These are phyloP conservation scores for Amblyraja radiata DNA, from an alignment of 2,797 vertebrate genomes.

Conservation along the genomic window DNA sequence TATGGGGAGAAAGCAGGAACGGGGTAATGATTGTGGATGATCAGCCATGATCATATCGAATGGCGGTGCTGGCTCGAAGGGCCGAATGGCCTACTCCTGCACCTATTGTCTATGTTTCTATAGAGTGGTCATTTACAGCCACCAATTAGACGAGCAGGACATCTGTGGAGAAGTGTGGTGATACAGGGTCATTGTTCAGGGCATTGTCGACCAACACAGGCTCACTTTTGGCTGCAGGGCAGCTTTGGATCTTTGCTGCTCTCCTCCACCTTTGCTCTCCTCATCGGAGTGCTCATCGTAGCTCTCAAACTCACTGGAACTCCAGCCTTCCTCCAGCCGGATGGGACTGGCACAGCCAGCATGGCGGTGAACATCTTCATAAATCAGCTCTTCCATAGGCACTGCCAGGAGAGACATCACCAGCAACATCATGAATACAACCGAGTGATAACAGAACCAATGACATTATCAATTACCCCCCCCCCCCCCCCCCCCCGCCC, in stretches of 20 bases:
- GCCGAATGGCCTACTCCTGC: too few species aligned
- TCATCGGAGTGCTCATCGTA: slow-evolving; percentile 85
- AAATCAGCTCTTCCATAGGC: slow-evolving; percentile 60
- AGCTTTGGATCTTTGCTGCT: slow-evolving; percentile 50
- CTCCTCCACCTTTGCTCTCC: slow-evolving; percentile 56
- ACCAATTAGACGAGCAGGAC: too few species aligned
- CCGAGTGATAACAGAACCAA: neutral
- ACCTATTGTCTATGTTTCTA: too few species aligned
- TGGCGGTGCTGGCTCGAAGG: too few species aligned
- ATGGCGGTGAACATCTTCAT: slow-evolving; percentile 69
- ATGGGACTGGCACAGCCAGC: slow-evolving; percentile 40
- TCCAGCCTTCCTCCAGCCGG: slow-evolving; percentile 73
- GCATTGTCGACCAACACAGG: neutral
- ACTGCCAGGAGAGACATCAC: neutral
- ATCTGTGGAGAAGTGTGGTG: neutral
- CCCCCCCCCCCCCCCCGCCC: too few species aligned
- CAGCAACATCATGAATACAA: neutral
- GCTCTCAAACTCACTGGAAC: slow-evolving; percentile 96
- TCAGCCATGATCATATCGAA: too few species aligned
- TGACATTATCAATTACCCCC: slow-evolving; percentile 12
- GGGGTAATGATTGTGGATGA: too few species aligned
- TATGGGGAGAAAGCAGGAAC: too few species aligned
- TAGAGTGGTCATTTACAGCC: too few species aligned
- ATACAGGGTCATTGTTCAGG: neutral
- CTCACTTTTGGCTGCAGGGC: slow-evolving; percentile 66